Conservation (phyloP, 2,888 invertebrate species). For the Melieria crassipennis region DNA sequence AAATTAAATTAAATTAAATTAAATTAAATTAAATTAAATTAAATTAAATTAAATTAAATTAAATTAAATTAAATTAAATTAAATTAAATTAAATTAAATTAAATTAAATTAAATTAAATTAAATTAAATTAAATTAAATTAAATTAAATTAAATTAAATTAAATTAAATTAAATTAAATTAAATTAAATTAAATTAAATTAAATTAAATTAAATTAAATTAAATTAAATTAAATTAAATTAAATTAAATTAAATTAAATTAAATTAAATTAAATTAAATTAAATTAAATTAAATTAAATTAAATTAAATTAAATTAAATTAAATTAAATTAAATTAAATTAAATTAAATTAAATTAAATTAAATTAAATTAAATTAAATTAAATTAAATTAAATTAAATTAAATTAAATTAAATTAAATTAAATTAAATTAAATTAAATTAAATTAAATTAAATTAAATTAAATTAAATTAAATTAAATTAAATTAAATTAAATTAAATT, state of each 20-base stretch:
- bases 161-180: neutral
- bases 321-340: neutral
- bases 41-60: neutral
- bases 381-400: too few species aligned
- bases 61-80: too few species aligned
- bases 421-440: too few species aligned
- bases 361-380: neutral
- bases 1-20: neutral
- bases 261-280: neutral
- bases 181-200: neutral
- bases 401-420: too few species aligned
- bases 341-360: neutral
- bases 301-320: neutral
- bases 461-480: neutral
- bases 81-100: too few species aligned
- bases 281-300: neutral
- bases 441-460: too few species aligned
- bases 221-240: conserved; percentile 1
- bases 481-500: neutral
- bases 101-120: too few species aligned
- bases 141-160: neutral
- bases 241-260: neutral
- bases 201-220: neutral
- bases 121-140: too few species aligned
- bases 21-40: neutral